Evolutionary conservation across 2,797 vertebrate genomes (phyloP).

Genomic region (Champsocephalus gunnari): DNA sequence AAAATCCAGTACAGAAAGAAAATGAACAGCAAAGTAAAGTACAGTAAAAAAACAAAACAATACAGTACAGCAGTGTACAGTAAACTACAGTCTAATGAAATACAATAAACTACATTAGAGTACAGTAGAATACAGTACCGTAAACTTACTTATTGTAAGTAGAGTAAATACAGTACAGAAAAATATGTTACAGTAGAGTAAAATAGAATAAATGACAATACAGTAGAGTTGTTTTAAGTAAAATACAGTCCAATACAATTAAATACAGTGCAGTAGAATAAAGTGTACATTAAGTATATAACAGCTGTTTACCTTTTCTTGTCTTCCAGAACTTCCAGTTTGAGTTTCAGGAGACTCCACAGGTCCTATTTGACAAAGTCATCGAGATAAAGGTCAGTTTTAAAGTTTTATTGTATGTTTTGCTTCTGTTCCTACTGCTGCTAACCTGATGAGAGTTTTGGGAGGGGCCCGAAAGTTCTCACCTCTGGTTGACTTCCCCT

Average conservation of each 20-base stretch:
- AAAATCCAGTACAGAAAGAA: not conserved
- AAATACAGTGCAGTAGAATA: not conserved
- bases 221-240: not conserved
- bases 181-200: fast-evolving
- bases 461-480: not conserved
- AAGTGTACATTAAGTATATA: not conserved
- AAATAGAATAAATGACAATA: not conserved
- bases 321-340: constrained; percentile 92
- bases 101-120: too few species aligned
- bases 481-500: constrained; percentile 22
- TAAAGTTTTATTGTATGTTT: not conserved
- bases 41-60: too few species aligned
- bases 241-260: not conserved
- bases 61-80: too few species aligned
- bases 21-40: not conserved
- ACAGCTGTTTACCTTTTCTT: constrained; percentile 7
- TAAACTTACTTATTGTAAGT: not conserved
- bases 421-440: not conserved
- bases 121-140: not conserved
- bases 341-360: constrained; percentile 90
- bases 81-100: too few species aligned
- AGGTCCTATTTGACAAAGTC: constrained; percentile 91
- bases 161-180: not conserved
- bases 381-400: constrained; percentile 91
- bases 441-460: not conserved